These are phyloP conservation scores for Eumacrocentrus americanus DNA, from an alignment of 2,888 invertebrate species.

Conservation along the genomic window DNA sequence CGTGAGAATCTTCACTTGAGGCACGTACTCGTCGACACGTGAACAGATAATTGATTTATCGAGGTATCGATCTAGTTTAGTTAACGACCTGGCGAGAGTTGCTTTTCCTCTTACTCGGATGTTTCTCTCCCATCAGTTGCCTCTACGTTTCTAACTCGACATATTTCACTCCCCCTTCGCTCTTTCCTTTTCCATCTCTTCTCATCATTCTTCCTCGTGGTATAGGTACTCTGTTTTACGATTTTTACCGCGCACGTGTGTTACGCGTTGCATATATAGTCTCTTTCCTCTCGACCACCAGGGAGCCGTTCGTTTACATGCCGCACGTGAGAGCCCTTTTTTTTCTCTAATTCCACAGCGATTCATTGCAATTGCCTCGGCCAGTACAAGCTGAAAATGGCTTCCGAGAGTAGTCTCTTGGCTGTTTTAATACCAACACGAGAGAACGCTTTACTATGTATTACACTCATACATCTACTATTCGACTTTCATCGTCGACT, in stretches of 20 bases:
- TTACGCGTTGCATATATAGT: constrained; percentile 18
- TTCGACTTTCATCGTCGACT: background rate
- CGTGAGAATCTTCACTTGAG: constrained; percentile 11
- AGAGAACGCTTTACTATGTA: too few relatives aligned
- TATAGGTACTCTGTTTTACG: constrained; percentile 7
- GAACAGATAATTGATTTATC: constrained; percentile 18
- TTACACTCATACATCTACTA: background rate
- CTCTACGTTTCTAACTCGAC: background rate
- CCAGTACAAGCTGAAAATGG: constrained; percentile 23
- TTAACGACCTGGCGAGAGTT: constrained; percentile 6
- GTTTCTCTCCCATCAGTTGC: background rate
- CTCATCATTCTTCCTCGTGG: constrained; percentile 11
- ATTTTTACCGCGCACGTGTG: constrained; percentile 27
- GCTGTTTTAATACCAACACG: constrained; percentile 2
- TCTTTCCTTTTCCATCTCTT: constrained; percentile 8
- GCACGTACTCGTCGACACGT: background rate
- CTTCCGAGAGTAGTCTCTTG: constrained; percentile 19
- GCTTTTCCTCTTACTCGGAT: constrained; percentile 4
- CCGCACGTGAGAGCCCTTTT: constrained; percentile 31
- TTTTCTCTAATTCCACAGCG: constrained; percentile 30
- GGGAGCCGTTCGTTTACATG: constrained; percentile 38
- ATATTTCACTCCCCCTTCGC: constrained; percentile 12
- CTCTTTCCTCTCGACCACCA: constrained; percentile 30
- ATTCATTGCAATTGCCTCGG: constrained; percentile 41
- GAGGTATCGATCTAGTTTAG: constrained; percentile 9